Base-by-base conservation (phyloP, 2,888 invertebrate species). In the Mechanitis mazaeus region DNA sequence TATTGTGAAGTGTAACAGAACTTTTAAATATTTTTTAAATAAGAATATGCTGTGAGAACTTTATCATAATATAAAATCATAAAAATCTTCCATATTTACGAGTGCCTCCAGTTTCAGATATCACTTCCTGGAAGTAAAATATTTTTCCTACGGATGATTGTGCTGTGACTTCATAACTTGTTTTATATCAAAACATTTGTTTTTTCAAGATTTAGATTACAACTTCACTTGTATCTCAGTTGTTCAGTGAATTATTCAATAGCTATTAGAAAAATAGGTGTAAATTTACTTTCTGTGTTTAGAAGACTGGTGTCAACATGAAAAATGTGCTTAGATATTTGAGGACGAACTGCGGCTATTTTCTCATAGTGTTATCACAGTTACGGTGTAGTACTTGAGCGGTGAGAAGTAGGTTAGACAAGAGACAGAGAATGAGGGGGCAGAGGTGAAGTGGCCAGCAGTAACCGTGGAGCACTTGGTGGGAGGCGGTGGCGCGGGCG, bases 391-490 rank as follows among this genome's bases (percentile, higher is more conserved):
- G 83, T 79, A 88, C 85, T 77, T 88, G 82, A 87, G 70, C 74
- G 63, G 46, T 64, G 59, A 55, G 56, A 68, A 68, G 68, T 68
- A 67, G 70, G 65, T 64, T 69, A 71, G 72, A 63, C 70, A 71
- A 73, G 72, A 71, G 71, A 72, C 66, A 72, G 69, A 81, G 69
- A 67, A 87, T 85, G 87, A 76, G 72, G 75, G 79, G 78, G 69
- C 76, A 75, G 69, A 83, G 81, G 80, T 87, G 77, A 85, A 78
- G 74, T 71, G 71, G 58, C 62, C 68, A 74, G 68, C 72, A 74
- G 73, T 71, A 92, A 91, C 91, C 88, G 94, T 94, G 93, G 94
- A 94, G 93, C 94, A 94, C 90, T 92, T 94, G 91, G 94, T 94
- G 91, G 94, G 93, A 91, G 93, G 94, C 91, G 93, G 93, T 85